Evolutionary conservation across 2,113 vertebrate genomes (phyloP), one percentile per base, ranked within the genome.

Genomic region (Sorex araneus): DNA sequence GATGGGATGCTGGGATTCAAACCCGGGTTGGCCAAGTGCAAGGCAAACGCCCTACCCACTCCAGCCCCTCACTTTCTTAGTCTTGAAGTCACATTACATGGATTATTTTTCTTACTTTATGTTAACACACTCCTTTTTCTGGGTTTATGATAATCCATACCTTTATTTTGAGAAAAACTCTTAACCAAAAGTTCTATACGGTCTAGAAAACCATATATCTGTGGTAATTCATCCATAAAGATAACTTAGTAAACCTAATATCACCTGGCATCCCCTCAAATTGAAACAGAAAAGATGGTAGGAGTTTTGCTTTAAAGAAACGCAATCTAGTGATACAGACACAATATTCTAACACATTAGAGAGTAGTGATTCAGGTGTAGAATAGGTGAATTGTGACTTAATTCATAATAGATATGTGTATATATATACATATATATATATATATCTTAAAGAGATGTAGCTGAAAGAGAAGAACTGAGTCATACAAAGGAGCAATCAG

Each of bases 381-480:
- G n/a, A 15, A 6, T 7, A n/a, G 0, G 8, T 32, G 13, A 1
- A 5, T 0, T 45, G 60, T 0, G 21, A 54, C 9, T 6, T 0
- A n/a, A n/a, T n/a, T n/a, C n/a, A n/a, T n/a, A n/a, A n/a, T n/a
- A n/a, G n/a, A n/a, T n/a, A n/a, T n/a, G n/a, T n/a, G n/a, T n/a
- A n/a, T n/a, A n/a, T n/a, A n/a, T n/a, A n/a, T n/a, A n/a, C n/a
- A n/a, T n/a, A n/a, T n/a, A n/a, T n/a, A n/a, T n/a, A n/a, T n/a
- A n/a, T n/a, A n/a, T n/a, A n/a, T n/a, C n/a, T n/a, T 71, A 54
- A 74, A 10, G 50, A 87, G 2, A 2, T 8, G 66, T 0, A 90
- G 28, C 3, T 54, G 18, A 43, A 50, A 67, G 5, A 27, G 8
- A 60, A 69, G 10, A 27, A 6, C 4, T 70, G 12, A 27, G 6